Evolutionary conservation across 2,113 vertebrate genomes (phyloP).

Genomic region (Sturnus vulgaris): DNA sequence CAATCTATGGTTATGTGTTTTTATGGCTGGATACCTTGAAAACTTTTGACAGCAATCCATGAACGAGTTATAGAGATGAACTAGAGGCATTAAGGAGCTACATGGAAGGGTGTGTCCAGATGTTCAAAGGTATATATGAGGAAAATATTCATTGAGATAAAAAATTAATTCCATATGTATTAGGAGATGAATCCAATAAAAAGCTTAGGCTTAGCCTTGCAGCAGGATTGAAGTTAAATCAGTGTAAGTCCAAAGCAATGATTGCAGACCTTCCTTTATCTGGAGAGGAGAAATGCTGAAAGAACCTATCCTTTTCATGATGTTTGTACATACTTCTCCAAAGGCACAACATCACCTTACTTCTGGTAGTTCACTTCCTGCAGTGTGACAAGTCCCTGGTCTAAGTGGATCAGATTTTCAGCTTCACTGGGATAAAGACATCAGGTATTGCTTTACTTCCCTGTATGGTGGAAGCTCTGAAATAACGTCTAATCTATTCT

Average conservation of each 20-base stretch:
- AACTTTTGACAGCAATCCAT: not conserved
- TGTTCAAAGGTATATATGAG: not conserved
- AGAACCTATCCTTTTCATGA: not conserved
- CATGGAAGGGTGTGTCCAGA: not conserved
- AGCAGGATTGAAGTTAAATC: not conserved
- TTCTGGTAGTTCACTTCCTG: not conserved
- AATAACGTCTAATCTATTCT: not conserved
- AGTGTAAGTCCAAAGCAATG: not conserved
- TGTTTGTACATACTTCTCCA: not conserved
- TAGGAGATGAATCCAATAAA: slow-evolving; percentile 2
- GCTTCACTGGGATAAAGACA: not conserved
- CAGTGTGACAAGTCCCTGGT: not conserved
- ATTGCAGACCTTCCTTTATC: not conserved
- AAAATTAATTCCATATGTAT: not conserved
- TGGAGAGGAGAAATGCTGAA: not conserved
- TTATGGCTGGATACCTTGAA: not conserved
- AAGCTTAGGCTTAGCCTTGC: slow-evolving; percentile 7
- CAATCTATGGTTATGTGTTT: not conserved
- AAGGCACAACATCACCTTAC: not conserved
- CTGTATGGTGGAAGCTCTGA: not conserved
- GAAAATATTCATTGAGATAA: not conserved
- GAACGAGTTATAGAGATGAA: not conserved
- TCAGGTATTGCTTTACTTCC: not conserved
- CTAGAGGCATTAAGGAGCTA: not conserved
- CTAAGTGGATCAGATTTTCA: not conserved